Evolutionary conservation across 2,888 invertebrate genomes (phyloP).

Genomic region (Agonopterix arenella): DNA sequence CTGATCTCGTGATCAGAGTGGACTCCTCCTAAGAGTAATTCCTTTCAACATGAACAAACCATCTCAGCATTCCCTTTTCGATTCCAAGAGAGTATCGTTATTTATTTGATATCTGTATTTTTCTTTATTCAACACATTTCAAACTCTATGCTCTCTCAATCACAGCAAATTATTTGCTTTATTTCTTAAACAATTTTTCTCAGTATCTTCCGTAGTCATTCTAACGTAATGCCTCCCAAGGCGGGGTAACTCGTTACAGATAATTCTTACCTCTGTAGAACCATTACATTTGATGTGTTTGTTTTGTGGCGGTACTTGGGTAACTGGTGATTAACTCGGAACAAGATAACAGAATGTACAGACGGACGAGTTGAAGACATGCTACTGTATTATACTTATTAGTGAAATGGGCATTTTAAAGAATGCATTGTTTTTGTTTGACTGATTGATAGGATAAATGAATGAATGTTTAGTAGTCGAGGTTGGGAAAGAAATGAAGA

Average conservation of each 20-base stretch:
- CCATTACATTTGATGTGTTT: slow-evolving; percentile 52
- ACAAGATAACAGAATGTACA: slow-evolving; percentile 23
- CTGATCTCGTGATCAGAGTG: too few relatives aligned
- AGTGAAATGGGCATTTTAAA: slow-evolving; percentile 4
- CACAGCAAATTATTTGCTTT: too few relatives aligned
- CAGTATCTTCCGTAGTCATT: background rate
- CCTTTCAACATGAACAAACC: too few relatives aligned
- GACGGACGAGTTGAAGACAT: slow-evolving; percentile 25
- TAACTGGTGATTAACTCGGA: slow-evolving; percentile 46
- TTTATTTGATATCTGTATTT: too few relatives aligned
- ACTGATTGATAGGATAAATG: background rate
- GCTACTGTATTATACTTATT: slow-evolving; percentile 21
- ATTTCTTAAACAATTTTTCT: too few relatives aligned
- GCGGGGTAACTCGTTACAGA: slow-evolving; percentile 19
- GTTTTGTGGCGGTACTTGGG: slow-evolving; percentile 45
- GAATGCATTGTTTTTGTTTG: background rate
- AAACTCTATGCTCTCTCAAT: too few relatives aligned
- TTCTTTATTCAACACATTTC: too few relatives aligned
- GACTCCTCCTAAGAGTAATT: too few relatives aligned
- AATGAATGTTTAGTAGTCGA: too few relatives aligned
- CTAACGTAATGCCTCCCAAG: slow-evolving; percentile 10
- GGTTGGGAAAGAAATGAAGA: too few relatives aligned
- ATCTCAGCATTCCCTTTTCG: too few relatives aligned
- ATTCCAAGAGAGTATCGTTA: too few relatives aligned
- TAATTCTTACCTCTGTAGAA: slow-evolving; percentile 31